phyloP scores from a whole-genome alignment of 2,113 vertebrate genomes.

The Alaudala cheleensis region DNA sequence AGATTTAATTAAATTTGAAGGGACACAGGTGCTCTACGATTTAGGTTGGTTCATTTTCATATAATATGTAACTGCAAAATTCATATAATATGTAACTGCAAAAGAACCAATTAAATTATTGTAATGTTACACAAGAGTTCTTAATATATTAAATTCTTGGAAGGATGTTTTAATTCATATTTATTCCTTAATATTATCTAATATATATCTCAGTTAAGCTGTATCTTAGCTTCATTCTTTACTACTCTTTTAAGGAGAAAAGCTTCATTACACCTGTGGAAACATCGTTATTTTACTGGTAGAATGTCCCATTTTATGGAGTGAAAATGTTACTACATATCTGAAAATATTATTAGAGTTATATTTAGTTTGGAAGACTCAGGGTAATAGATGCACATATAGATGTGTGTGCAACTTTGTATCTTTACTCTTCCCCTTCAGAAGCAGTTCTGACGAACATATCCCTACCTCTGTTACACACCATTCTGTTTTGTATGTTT shows the following conservation, averaged over 20 bases:
- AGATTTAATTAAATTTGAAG: neutral
- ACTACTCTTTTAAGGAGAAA: neutral
- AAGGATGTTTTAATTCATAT: neutral
- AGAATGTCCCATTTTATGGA: neutral
- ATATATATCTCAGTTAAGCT: neutral
- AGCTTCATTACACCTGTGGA: neutral
- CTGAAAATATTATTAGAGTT: neutral
- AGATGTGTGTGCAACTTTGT: neutral
- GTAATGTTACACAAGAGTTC: neutral
- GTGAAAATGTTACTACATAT: neutral
- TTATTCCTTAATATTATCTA: neutral
- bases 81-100: neutral
- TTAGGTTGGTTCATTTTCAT: neutral
- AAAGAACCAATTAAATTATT: neutral
- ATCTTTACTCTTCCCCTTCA: neutral
- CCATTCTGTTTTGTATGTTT: neutral
- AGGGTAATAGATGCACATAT: neutral
- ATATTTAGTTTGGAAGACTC: neutral
- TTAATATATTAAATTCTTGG: neutral
- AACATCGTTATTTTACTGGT: neutral
- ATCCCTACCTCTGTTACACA: neutral
- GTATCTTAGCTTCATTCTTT: neutral
- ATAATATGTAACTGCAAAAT: neutral
- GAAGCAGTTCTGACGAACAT: neutral
- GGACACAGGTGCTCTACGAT: neutral